Percentiles rank a stretch among this genome's conserved stretches.
Conservation (phyloP, 2,888 invertebrate species). For the Emesis furor region DNA sequence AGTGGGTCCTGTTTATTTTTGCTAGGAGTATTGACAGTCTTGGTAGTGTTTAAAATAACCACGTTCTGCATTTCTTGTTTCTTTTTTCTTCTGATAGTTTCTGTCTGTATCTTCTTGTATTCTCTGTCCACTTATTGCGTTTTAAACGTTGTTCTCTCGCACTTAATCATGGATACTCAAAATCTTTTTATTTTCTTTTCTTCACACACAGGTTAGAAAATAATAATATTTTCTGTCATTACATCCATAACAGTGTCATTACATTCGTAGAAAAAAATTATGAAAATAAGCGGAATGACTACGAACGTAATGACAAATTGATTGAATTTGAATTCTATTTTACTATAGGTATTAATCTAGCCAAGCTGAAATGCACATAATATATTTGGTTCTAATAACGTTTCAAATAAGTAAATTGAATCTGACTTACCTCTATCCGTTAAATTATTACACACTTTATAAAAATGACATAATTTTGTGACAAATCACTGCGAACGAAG, state of each 20-base stretch:
- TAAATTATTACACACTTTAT: not conserved
- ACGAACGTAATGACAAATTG: too few species aligned
- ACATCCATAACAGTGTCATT: too few species aligned
- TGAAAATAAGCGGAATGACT: too few species aligned
- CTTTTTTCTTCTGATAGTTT: not conserved
- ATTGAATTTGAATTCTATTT: too few species aligned
- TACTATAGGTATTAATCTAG: not conserved
- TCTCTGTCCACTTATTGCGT: not conserved
- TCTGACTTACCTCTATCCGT: constrained; percentile 4
- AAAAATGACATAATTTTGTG: not conserved
- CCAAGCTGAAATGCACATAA: not conserved
- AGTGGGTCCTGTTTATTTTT: constrained; percentile 4
- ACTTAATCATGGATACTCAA: constrained; percentile 3
- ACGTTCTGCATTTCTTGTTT: constrained; percentile 15
- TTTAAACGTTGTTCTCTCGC: constrained; percentile 10
- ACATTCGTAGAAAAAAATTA: too few species aligned
- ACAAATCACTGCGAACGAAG: too few species aligned
- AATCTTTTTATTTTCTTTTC: constrained; percentile 7
- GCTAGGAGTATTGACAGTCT: not conserved
- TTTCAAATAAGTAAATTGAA: not conserved
- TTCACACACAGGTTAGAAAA: not conserved
- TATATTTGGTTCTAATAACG: not conserved
- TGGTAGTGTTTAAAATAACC: constrained; percentile 13
- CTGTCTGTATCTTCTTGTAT: constrained; percentile 4
- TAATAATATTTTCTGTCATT: too few species aligned